Conservation (phyloP, 2,113 vertebrate species). For the Neoarius graeffei region DNA sequence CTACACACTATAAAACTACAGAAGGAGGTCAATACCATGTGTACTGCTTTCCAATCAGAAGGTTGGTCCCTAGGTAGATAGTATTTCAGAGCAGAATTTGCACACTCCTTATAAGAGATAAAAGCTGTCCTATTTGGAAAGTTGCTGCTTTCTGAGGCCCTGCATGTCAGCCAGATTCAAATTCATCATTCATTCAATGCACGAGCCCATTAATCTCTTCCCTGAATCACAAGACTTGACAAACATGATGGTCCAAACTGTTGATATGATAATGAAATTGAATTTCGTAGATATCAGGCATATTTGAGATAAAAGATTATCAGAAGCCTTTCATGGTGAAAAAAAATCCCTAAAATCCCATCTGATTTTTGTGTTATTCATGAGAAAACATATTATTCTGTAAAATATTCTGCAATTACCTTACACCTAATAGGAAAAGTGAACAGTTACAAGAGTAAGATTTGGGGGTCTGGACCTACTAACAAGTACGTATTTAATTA, state of each 20-base stretch:
- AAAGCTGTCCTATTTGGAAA: constrained; percentile 7
- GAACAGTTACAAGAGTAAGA: background rate
- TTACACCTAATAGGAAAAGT: background rate
- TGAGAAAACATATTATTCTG: background rate
- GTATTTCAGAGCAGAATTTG: background rate
- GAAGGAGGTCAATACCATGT: background rate
- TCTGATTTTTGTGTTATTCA: background rate
- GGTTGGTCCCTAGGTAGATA: background rate
- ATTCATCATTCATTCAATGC: background rate
- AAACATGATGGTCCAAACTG: background rate
- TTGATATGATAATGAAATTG: background rate
- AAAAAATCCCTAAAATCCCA: background rate
- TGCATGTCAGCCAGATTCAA: background rate
- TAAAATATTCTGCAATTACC: background rate
- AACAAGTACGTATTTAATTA: background rate
- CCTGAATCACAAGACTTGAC: background rate
- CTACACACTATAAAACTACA: background rate
- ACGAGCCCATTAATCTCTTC: background rate
- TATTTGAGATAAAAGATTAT: background rate
- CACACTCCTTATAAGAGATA: background rate
- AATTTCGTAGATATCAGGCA: background rate
- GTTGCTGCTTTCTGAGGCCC: background rate
- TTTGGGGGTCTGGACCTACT: background rate
- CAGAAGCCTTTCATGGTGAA: background rate
- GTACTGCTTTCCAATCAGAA: background rate